Conservation (phyloP, 1,140 invertebrate species). For the Atopsyche davidsoni region DNA sequence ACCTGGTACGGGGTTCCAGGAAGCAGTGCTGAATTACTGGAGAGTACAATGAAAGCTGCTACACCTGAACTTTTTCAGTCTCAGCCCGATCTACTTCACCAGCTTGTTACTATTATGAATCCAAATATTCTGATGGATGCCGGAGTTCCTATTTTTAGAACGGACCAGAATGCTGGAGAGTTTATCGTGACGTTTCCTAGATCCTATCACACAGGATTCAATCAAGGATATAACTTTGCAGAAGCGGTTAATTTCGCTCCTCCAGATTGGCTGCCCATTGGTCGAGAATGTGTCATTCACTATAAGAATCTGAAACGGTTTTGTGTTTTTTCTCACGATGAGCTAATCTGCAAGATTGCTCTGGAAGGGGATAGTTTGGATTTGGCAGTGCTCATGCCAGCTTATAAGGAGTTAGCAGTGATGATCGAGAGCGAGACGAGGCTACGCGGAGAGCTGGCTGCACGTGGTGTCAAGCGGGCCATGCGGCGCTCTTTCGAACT, state of each 20-base stretch:
- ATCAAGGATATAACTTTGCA: slow-evolving; percentile 99
- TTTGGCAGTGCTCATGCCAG: slow-evolving; percentile 75
- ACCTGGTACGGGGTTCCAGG: slow-evolving; percentile 96
- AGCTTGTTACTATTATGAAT: slow-evolving; percentile 97
- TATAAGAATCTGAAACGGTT: slow-evolving; percentile 90
- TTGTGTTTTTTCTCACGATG: slow-evolving; percentile 99
- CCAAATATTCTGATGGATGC: slow-evolving; percentile 89
- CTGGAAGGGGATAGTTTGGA: slow-evolving; percentile 82
- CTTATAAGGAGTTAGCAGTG: slow-evolving; percentile 77
- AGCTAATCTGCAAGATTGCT: slow-evolving; percentile 98
- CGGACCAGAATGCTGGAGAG: slow-evolving; percentile 97
- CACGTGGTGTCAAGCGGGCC: slow-evolving; percentile 78
- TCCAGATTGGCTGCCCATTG: slow-evolving; percentile 94
- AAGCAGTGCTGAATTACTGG: slow-evolving; percentile 84
- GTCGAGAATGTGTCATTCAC: slow-evolving; percentile 88
- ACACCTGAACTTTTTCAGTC: slow-evolving; percentile 96
- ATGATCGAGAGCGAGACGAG: slow-evolving; percentile 80
- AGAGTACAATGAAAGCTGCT: slow-evolving; percentile 88
- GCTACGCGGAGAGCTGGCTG: slow-evolving; percentile 68
- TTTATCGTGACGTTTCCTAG: slow-evolving; percentile 99
- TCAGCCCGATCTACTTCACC: slow-evolving; percentile 95
- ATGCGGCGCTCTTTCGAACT: slow-evolving; percentile 89
- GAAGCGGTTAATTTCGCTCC: slow-evolving; percentile 99
- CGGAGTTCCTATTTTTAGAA: slow-evolving; percentile 68
- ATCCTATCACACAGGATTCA: slow-evolving; percentile 99